Evolutionary conservation across 2,797 vertebrate species (phyloP).

Genomic region (Pangasius krempfi): DNA sequence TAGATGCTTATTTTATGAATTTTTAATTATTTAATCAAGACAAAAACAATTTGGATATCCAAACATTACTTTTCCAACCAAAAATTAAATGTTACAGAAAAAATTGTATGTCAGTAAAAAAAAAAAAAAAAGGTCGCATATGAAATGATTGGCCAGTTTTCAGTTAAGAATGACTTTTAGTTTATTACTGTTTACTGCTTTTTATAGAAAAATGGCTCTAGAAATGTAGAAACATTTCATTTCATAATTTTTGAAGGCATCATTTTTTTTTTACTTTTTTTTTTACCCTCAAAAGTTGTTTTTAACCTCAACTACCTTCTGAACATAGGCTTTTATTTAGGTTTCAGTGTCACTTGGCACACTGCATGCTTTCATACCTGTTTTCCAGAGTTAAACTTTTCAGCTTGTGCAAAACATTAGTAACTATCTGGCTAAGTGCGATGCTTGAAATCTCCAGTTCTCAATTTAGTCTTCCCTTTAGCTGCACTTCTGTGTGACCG

Average conservation of each 20-base stretch:
- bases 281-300: neutral
- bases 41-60: neutral
- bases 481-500: constrained; percentile 17
- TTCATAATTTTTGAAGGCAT: neutral
- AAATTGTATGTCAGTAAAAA: neutral
- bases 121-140: neutral
- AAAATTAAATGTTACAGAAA: neutral
- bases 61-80: neutral
- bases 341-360: neutral
- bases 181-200: neutral
- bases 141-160: neutral
- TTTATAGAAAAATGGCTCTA: neutral
- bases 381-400: neutral
- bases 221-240: neutral
- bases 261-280: neutral
- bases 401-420: neutral
- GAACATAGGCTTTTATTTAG: neutral
- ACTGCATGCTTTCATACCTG: neutral
- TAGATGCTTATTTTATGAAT: neutral
- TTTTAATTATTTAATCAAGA: neutral
- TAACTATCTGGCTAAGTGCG: neutral
- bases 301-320: neutral
- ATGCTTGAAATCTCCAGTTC: neutral
- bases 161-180: neutral
- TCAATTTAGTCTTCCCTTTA: constrained; percentile 28